A percentile compares a stretch with the other conserved stretches of the same genome.
Conservation (phyloP, 2,113 vertebrate species). For the Furnarius figulus region DNA sequence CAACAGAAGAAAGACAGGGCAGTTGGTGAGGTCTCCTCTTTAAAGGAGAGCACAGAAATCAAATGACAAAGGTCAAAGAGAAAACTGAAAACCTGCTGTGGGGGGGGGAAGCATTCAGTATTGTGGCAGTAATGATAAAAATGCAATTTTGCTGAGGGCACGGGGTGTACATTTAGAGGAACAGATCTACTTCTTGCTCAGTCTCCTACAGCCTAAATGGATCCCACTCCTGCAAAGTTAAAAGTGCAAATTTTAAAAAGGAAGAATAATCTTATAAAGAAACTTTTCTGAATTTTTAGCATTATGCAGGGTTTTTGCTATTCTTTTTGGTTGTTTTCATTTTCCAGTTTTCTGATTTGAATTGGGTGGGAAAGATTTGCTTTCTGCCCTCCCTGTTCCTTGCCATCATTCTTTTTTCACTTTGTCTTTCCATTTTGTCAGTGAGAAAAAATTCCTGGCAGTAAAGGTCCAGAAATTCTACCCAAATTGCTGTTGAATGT, state of each 20-base stretch:
- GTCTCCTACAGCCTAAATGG: neutral
- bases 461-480: conserved; percentile 2
- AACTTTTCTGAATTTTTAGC: neutral
- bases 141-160: neutral
- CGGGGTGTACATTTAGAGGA: neutral
- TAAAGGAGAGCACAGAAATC: neutral
- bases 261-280: neutral
- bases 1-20: conserved; percentile 16
- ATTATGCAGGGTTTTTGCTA: neutral
- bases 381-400: neutral
- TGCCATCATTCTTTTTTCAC: neutral
- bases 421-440: neutral
- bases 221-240: neutral
- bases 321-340: neutral
- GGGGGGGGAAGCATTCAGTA: neutral
- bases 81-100: neutral
- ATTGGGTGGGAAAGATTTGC: neutral
- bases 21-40: neutral
- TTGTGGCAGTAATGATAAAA: neutral
- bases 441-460: neutral
- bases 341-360: neutral
- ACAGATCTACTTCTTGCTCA: neutral
- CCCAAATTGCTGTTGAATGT: conserved; percentile 6
- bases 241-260: neutral
- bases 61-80: neutral